These are phyloP conservation scores for Muscicapa adusta DNA, from an alignment of 2,113 vertebrate species.

Conservation along the genomic window DNA sequence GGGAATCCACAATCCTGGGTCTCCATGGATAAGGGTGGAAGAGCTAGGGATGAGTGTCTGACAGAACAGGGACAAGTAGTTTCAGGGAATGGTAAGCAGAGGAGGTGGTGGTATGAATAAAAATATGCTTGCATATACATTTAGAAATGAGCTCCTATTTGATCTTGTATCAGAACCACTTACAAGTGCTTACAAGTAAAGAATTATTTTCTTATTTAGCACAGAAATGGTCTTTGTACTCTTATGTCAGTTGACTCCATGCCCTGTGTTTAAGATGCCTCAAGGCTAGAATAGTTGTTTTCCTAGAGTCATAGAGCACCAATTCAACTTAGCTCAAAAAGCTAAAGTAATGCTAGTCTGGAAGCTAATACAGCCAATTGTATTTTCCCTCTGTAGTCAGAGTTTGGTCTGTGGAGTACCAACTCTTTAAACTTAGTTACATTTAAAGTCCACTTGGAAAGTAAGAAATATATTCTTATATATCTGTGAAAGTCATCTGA, in stretches of 20 bases:
- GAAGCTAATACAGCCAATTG: not conserved
- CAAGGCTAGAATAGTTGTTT: not conserved
- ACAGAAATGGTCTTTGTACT: not conserved
- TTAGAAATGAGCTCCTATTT: not conserved
- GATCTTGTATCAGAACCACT: not conserved
- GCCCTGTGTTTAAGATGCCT: not conserved
- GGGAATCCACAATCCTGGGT: not conserved
- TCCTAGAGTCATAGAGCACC: not conserved
- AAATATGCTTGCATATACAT: not conserved
- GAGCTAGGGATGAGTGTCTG: not conserved
- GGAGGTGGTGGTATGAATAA: not conserved
- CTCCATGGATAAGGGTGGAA: not conserved
- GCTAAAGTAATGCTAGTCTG: not conserved
- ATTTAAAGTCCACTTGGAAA: not conserved
- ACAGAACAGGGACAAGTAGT: not conserved
- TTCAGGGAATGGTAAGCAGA: not conserved
- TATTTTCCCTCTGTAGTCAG: not conserved
- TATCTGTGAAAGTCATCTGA: slow-evolving; percentile 12
- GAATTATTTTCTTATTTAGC: not conserved
- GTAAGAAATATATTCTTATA: not conserved
- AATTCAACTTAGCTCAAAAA: not conserved
- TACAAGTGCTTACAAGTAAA: not conserved
- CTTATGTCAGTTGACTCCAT: not conserved
- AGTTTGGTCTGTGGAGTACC: not conserved
- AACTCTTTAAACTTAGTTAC: not conserved